These are phyloP conservation scores for Tympanuchus pallidicinctus DNA, from an alignment of 2,113 vertebrate species.

Conservation along the genomic window DNA sequence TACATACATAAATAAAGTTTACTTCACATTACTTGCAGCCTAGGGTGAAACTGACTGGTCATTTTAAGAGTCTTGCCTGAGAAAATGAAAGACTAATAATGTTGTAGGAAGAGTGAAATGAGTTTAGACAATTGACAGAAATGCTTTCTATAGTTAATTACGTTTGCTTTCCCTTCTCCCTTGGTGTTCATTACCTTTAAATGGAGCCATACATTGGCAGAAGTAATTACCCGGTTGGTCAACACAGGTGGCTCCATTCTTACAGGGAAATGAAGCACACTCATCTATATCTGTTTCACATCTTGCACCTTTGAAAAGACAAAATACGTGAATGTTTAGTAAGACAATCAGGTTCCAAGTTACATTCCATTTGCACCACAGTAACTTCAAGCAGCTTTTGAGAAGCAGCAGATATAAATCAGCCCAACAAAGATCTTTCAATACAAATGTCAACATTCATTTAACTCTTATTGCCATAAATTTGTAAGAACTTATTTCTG, in stretches of 20 bases:
- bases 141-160: constrained; percentile 88
- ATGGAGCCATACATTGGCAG: constrained; percentile 86
- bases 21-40: constrained; percentile 7
- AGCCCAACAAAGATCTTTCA: neutral
- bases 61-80: constrained; percentile 45
- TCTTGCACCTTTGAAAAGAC: constrained; percentile 70
- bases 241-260: constrained; percentile 84
- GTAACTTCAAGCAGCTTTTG: neutral
- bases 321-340: constrained; percentile 39
- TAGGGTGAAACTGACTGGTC: constrained; percentile 23
- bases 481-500: neutral
- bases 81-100: constrained; percentile 77
- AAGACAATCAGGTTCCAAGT: constrained; percentile 16
- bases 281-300: constrained; percentile 83
- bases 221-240: constrained; percentile 89
- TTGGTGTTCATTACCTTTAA: constrained; percentile 90
- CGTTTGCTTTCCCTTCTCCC: constrained; percentile 83
- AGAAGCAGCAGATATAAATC: neutral
- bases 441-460: constrained; percentile 18
- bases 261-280: constrained; percentile 82
- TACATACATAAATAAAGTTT: constrained; percentile 5
- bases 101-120: constrained; percentile 72
- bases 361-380: constrained; percentile 14
- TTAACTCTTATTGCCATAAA: constrained; percentile 27
- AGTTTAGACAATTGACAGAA: constrained; percentile 84